Evolutionary conservation across 64 coral and sea anemone genomes (phyloP), one percentile per base, ranked within the genome.

Genomic region (Exaiptasia diaphana): DNA sequence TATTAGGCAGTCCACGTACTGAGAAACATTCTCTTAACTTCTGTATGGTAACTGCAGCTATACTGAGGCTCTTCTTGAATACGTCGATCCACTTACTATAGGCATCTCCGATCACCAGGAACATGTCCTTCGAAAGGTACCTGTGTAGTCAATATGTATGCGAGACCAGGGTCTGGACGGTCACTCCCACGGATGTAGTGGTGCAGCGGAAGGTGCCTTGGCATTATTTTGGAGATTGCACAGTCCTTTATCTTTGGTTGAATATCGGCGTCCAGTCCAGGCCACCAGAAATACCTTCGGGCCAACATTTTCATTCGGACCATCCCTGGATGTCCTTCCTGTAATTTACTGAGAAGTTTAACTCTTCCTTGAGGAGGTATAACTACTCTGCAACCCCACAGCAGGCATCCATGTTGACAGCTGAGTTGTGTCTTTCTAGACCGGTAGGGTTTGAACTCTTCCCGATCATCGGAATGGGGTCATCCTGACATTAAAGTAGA

Each of bases 71-170:
- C n/a, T n/a, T n/a, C n/a, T n/a, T n/a, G n/a, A n/a, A n/a, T 33
- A 53, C 48, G 20, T 76, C 73, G 35, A 76, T 76, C 73, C 73
- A 76, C 73, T 76, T 54, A 50, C 43, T 30, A 20, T 50, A 49
- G 48, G 24, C 53, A 50, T 37, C 49, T 15, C 50, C 21, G 3
- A 56, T 5, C 2, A 25, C 73, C 50, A 76, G 27, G 12, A 64
- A 38, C 38, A 22, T 4, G 3, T 79, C 41, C 30, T n/a, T 27
- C 11, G 31, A 9, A 41, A 12, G 0, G 38, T 54, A 23, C 58
- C 54, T 8, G 76, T 38, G 43, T 42, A 79, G 30, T 79, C 76
- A 38, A 79, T 42, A 50, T 79, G 76, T 2, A 73, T 40, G n/a
- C 41, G 38, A 23, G 33, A 40, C 37, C 69, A 73, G 12, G 69